Conservation (phyloP, 2,113 vertebrate genomes). For the Gallinago media region DNA sequence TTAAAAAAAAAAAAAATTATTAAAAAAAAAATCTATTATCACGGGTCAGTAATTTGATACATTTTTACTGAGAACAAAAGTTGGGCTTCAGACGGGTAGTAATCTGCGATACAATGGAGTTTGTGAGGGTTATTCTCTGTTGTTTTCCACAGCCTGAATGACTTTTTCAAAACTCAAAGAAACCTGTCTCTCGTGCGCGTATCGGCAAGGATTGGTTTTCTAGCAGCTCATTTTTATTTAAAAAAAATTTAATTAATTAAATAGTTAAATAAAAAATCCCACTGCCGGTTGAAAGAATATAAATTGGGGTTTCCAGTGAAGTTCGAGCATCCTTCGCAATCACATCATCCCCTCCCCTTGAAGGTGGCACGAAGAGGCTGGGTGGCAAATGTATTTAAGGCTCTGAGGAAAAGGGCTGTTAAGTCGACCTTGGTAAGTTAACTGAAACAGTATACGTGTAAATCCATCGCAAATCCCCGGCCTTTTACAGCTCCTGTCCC, state of each 20-base stretch:
- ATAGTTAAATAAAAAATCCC: slow-evolving; percentile 40
- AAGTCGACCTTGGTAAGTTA: slow-evolving; percentile 87
- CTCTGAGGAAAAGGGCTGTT: slow-evolving; percentile 80
- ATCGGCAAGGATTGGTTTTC: slow-evolving; percentile 76
- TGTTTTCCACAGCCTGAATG: background rate
- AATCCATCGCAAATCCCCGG: slow-evolving; percentile 92
- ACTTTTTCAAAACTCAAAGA: background rate
- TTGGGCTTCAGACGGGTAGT: background rate
- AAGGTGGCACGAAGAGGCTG: slow-evolving; percentile 58
- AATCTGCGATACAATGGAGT: background rate
- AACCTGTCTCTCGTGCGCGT: background rate
- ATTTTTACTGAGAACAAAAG: background rate
- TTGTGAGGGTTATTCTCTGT: background rate
- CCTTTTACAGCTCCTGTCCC: slow-evolving; percentile 86
- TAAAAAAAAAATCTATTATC: background rate
- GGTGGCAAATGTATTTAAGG: slow-evolving; percentile 82
- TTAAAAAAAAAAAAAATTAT: background rate
- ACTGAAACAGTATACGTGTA: slow-evolving; percentile 96
- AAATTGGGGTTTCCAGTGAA: slow-evolving; percentile 73
- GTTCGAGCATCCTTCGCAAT: slow-evolving; percentile 42
- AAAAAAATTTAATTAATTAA: slow-evolving; percentile 24
- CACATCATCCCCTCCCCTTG: slow-evolving; percentile 23
- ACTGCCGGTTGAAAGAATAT: slow-evolving; percentile 75
- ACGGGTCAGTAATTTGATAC: background rate
- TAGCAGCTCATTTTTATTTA: slow-evolving; percentile 63